These are phyloP conservation scores for Malurus leucopterus DNA, from an alignment of 2,797 vertebrate genomes.

Conservation along the genomic window DNA sequence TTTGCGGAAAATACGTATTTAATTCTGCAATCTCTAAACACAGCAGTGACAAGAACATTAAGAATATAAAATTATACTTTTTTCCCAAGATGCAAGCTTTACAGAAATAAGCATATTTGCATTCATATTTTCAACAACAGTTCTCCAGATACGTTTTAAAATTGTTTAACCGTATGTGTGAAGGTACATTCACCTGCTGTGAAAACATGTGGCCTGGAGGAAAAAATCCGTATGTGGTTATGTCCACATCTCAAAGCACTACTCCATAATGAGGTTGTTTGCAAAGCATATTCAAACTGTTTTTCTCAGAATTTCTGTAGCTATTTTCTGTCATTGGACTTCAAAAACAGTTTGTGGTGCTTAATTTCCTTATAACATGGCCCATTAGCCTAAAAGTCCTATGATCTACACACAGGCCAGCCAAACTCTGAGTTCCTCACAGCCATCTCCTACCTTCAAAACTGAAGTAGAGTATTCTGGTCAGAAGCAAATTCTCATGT, in stretches of 20 bases:
- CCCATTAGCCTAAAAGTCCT: background rate
- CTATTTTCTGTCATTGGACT: background rate
- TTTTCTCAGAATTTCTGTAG: background rate
- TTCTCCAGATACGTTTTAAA: background rate
- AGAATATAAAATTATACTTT: background rate
- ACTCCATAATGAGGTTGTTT: background rate
- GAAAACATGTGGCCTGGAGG: background rate
- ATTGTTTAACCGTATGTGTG: background rate
- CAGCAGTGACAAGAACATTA: background rate
- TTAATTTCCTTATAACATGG: background rate
- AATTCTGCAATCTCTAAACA: background rate
- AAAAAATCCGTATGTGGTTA: background rate
- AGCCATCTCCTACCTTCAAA: background rate
- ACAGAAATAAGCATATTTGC: background rate
- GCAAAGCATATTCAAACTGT: background rate
- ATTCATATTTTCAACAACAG: background rate
- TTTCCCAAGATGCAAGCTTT: background rate
- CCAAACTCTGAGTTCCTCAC: background rate
- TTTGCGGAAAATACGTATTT: background rate
- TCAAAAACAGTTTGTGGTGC: background rate
- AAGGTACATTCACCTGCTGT: background rate
- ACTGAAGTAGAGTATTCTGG: background rate
- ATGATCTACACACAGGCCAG: background rate
- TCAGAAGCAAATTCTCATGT: background rate
- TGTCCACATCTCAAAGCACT: background rate